These are phyloP conservation scores for Rosalia funebris DNA, from an alignment of 2,888 invertebrate genomes.

Conservation along the genomic window DNA sequence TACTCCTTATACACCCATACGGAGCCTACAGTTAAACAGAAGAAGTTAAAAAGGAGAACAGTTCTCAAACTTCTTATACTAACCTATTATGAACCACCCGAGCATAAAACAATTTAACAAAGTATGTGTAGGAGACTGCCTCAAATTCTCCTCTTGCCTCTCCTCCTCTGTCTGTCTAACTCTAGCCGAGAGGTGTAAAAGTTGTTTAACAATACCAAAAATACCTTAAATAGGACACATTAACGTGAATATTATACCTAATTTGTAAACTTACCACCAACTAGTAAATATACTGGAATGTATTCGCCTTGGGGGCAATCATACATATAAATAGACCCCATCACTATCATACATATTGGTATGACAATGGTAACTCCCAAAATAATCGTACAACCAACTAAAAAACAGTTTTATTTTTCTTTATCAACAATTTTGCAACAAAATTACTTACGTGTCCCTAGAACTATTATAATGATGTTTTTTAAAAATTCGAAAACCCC, in stretches of 20 bases:
- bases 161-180: constrained; percentile 68
- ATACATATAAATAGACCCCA: constrained; percentile 72
- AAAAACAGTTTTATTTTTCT: no score
- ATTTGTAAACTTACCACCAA: constrained; percentile 65
- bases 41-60: no score
- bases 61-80: constrained; percentile 49
- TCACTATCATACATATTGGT: constrained; percentile 75
- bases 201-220: constrained; percentile 73
- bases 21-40: constrained; percentile 64
- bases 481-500: constrained; percentile 71
- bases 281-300: constrained; percentile 76
- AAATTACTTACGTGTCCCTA: constrained; percentile 71
- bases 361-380: constrained; percentile 72
- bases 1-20: constrained; percentile 77
- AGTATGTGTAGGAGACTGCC: constrained; percentile 68
- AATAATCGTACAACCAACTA: constrained; percentile 74
- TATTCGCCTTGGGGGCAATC: constrained; percentile 74
- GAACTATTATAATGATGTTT: constrained; percentile 69
- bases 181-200: constrained; percentile 69
- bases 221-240: constrained; percentile 63
- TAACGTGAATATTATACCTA: not conserved
- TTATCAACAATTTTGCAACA: no score
- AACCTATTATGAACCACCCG: constrained; percentile 77
- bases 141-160: constrained; percentile 66
- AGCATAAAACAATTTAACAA: constrained; percentile 73